Evolutionary conservation across 2,797 vertebrate genomes (phyloP), one percentile per base, ranked within the genome.

Genomic region (Nothura maculosa): DNA sequence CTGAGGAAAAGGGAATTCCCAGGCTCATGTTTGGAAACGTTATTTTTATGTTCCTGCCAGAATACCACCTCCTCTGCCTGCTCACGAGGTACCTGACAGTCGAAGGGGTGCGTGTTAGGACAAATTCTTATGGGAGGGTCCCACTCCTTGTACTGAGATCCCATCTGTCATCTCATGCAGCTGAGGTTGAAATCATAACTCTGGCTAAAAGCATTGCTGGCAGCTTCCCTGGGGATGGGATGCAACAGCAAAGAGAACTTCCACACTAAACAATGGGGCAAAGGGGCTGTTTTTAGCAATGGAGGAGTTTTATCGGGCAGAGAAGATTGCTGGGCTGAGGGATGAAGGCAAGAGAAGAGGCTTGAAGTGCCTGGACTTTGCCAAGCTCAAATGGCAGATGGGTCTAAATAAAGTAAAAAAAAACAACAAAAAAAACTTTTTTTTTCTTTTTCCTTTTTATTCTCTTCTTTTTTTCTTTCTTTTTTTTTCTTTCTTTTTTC

Each of bases 71-170:
- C 24, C 45, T n/a, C 18, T 28, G 45, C 47, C 25, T 14, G 47
- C 47, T 38, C 67, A 15, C 47, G 6, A 18, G 9, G 24, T 38
- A 34, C 25, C 32, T 48, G n/a, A 47, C n/a, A 27, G 18, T 24
- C 16, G 6, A 36, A 50, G 27, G 45, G 66, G 7, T 28, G 27
- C 20, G 9, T 13, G 17, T 9, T 50, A 36, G 36, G 45, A 0
- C 45, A n/a, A 15, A 38, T 6, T n/a, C 38, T 66, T n/a, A 5
- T 25, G 28, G 42, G 42, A 48, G 40, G 27, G 25, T 12, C 3
- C 1, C 5, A 24, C 25, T 4, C 2, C 22, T 34, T 38, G 15
- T 32, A 10, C 0, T 50, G 66, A 50, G 10, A 25, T 11, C 18
- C 13, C 22, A 21, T 7, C 24, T 28, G 45, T 28, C n/a, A 36